These are phyloP conservation scores for Ellobium chinense DNA, from an alignment of 2,888 invertebrate genomes.

Conservation along the genomic window DNA sequence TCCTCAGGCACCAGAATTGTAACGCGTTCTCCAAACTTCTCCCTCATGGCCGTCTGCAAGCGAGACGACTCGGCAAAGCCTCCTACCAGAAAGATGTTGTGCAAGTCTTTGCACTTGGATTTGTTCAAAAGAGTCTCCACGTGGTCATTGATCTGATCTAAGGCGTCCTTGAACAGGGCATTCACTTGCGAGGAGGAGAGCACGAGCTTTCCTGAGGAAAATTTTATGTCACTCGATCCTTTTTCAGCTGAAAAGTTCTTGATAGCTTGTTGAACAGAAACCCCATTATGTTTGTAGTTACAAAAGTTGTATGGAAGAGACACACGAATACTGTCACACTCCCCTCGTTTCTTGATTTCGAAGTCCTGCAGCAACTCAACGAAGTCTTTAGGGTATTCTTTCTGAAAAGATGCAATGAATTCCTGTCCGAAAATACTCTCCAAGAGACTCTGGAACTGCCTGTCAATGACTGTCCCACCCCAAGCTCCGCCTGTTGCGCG, in stretches of 20 bases:
- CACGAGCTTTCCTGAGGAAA: constrained; percentile 73
- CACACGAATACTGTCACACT: constrained; percentile 70
- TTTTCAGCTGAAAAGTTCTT: constrained; percentile 61
- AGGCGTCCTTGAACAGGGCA: constrained; percentile 67
- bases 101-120: constrained; percentile 67
- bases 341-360: constrained; percentile 72
- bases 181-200: constrained; percentile 65
- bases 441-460: constrained; percentile 66
- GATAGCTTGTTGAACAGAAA: constrained; percentile 69
- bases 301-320: constrained; percentile 73
- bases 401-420: constrained; percentile 65
- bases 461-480: constrained; percentile 73
- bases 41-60: constrained; percentile 65
- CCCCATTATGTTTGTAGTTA: constrained; percentile 67
- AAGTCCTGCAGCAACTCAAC: constrained; percentile 72
- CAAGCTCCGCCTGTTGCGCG: constrained; percentile 74
- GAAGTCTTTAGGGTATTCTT: constrained; percentile 69
- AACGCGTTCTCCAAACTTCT: constrained; percentile 66
- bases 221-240: constrained; percentile 65
- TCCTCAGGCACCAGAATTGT: constrained; percentile 72
- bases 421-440: constrained; percentile 69
- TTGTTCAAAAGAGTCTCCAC: constrained; percentile 63
- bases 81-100: constrained; percentile 71
- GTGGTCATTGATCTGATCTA: constrained; percentile 67
- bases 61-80: constrained; percentile 72